phyloP scores from a whole-genome alignment of 2,113 vertebrate species.

The Eudyptes chrysolophus region DNA sequence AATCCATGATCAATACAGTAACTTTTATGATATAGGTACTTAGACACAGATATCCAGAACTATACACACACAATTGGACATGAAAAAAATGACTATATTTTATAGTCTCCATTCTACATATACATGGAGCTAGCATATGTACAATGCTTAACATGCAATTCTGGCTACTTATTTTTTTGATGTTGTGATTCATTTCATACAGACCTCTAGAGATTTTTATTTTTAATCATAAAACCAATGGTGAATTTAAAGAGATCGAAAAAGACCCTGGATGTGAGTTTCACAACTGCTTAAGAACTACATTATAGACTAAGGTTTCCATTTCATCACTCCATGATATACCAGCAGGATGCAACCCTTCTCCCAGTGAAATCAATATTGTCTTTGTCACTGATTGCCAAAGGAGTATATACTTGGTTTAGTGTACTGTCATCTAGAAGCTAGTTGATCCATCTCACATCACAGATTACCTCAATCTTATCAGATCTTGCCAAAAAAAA shows the following conservation, averaged over 20 bases:
- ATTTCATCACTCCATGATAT: not conserved
- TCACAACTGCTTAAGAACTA: not conserved
- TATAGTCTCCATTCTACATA: not conserved
- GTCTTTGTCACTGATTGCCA: not conserved
- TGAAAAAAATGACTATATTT: not conserved
- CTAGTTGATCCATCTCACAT: not conserved
- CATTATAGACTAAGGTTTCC: not conserved
- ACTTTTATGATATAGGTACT: not conserved
- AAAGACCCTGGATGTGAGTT: not conserved
- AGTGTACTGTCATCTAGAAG: not conserved
- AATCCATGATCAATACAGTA: not conserved
- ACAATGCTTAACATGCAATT: not conserved
- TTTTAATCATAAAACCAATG: not conserved
- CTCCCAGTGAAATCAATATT: not conserved
- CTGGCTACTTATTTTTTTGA: not conserved
- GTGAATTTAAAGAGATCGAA: not conserved
- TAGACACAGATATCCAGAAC: not conserved
- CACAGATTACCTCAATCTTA: not conserved
- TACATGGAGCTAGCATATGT: not conserved
- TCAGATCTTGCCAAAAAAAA: not conserved
- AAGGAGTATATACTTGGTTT: not conserved
- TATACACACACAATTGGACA: not conserved
- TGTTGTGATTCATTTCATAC: not conserved
- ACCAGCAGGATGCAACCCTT: not conserved
- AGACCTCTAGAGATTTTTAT: not conserved